These are phyloP conservation scores for Contarinia nasturtii DNA, from an alignment of 1,140 invertebrate genomes.

Conservation along the genomic window DNA sequence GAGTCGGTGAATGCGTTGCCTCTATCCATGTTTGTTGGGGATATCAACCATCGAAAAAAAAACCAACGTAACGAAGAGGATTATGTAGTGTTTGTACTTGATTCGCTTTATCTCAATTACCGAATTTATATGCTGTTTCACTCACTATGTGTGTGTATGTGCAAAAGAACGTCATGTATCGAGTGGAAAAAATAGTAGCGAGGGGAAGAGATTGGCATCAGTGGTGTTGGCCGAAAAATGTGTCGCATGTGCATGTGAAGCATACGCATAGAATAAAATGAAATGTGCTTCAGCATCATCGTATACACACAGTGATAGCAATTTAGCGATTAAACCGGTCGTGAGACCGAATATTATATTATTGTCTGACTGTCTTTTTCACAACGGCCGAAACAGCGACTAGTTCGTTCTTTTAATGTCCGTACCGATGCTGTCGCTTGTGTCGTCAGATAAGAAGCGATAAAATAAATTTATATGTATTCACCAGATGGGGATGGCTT, in stretches of 20 bases:
- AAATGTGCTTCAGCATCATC: background rate
- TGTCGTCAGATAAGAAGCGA: background rate
- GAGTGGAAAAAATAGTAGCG: too few relatives aligned
- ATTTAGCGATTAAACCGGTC: background rate
- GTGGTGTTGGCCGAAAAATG: background rate
- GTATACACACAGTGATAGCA: background rate
- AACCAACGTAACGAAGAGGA: too few relatives aligned
- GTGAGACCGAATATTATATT: background rate
- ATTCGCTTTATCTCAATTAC: background rate
- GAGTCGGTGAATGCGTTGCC: too few relatives aligned
- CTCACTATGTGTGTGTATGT: background rate
- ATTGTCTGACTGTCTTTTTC: background rate
- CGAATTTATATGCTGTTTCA: background rate
- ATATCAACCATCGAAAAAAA: background rate
- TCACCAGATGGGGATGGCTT: too few relatives aligned
- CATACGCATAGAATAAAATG: background rate
- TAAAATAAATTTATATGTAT: background rate
- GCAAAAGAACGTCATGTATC: background rate
- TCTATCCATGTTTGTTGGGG: background rate
- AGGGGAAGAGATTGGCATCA: background rate
- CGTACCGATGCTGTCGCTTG: background rate
- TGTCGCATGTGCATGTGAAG: conserved; percentile 1
- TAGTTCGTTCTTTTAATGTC: too few relatives aligned
- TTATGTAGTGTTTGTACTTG: background rate
- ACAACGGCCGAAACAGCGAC: background rate